Base-by-base conservation (phyloP, 2,888 invertebrate genomes). In the Helicoverpa assulta region DNA sequence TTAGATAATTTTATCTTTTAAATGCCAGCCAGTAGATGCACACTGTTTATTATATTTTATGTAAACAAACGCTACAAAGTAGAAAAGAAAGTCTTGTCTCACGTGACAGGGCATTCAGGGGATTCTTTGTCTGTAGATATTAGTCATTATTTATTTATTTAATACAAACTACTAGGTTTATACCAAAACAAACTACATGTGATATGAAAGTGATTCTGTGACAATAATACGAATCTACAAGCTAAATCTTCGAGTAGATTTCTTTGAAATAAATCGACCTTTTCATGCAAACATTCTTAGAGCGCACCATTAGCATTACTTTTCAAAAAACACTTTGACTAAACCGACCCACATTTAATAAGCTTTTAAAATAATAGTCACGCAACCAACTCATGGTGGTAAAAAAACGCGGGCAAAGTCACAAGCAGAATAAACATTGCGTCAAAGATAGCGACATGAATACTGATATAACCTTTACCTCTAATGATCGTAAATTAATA, bases 401-500 rank as follows among this genome's bases (percentile, higher is more conserved):
- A 37, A n/a, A 51, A 18, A 33, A 12, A 18, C n/a, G n/a, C 55
- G 47, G 50, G 47, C 62, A 55, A 52, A 67, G 37, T 52, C 57
- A 8, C 33, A 40, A 40, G 12, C 54, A 16, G 55, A 59, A 33
- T 19, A 5, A 0, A 51, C 14, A 52, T 19, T 26, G 59, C 33
- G 51, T 62, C 52, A 55, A 55, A 63, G 52, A 76, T 70, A 70
- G 70, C 21, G 56, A 54, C 37, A 63, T 70, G 56, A 64, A 59
- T 63, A 55, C 53, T 16, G 7, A 70, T 80, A 80, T 77, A 77
- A 76, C 77, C 80, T 80, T 50, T 80, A 75, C 80, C 60, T 75
- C 29, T 53, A 76, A 76, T 80, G 63, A 80, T 80, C 70, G 50
- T 77, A 66, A 66, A 70, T 80, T 47, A 63, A 61, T 75, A 80